Conservation (phyloP, 1,140 invertebrate species). For the Drosophila pallidifrons region DNA sequence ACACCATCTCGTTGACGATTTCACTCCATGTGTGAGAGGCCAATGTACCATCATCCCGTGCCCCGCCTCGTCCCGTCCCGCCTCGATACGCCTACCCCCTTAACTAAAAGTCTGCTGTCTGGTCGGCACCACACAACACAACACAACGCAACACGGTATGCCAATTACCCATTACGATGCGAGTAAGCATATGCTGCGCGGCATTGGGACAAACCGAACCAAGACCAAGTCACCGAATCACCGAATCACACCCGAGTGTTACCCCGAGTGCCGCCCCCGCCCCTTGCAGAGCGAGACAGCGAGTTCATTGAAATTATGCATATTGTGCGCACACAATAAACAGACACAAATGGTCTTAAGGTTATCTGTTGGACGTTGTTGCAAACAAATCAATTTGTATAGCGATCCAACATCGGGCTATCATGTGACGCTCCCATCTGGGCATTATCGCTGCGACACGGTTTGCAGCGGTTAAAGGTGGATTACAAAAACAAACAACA, state of each 20-base stretch:
- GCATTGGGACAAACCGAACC: constrained; percentile 36
- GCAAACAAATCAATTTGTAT: constrained; percentile 66
- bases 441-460: not conserved
- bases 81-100: not conserved
- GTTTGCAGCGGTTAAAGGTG: constrained; percentile 3
- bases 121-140: constrained; percentile 3
- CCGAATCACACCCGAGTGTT: constrained; percentile 4
- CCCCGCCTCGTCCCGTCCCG: not conserved
- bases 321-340: constrained; percentile 56
- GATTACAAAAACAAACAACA: not conserved
- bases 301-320: constrained; percentile 63
- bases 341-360: constrained; percentile 48
- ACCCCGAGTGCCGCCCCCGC: not conserved
- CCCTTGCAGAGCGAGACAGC: not conserved
- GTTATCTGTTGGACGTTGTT: constrained; percentile 30
- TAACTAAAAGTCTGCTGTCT: constrained; percentile 21
- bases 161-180: constrained; percentile 61
- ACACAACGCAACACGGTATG: constrained; percentile 21
- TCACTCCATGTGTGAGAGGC: constrained; percentile 59
- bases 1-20: constrained; percentile 64
- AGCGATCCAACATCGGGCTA: constrained; percentile 21
- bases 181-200: constrained; percentile 43
- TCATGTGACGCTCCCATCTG: constrained; percentile 48
- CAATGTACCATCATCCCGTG: constrained; percentile 54
- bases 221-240: not conserved